These are phyloP conservation scores for Lepidochitona cinerea DNA, from an alignment of 2,888 invertebrate genomes.

Conservation along the genomic window DNA sequence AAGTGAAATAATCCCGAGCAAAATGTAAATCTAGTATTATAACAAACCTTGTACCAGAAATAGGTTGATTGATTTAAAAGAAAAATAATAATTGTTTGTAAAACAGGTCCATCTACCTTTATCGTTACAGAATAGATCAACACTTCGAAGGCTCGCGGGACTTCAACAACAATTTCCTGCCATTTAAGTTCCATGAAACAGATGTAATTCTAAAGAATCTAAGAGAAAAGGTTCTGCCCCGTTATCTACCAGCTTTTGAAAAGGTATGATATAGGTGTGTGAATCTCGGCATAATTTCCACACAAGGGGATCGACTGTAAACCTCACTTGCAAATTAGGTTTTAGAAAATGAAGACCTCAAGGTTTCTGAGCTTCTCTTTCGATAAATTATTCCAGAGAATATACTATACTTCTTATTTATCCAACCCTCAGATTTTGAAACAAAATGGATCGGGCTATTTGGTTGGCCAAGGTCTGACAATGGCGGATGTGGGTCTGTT, in stretches of 20 bases:
- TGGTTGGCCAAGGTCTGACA: conserved; percentile 20
- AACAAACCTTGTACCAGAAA: too few relatives aligned
- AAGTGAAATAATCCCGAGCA: too few relatives aligned
- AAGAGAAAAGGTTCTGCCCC: conserved; percentile 16
- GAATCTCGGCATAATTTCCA: neutral
- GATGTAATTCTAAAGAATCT: conserved; percentile 15
- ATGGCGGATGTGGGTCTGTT: conserved; percentile 31
- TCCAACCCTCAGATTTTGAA: conserved; percentile 22
- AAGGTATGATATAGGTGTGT: conserved; percentile 14
- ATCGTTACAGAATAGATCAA: conserved; percentile 26
- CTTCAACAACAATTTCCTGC: conserved; percentile 22
- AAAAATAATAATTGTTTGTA: too few relatives aligned
- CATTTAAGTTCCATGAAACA: conserved; percentile 15
- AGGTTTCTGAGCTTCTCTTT: too few relatives aligned
- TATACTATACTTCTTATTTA: too few relatives aligned
- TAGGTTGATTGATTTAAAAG: too few relatives aligned
- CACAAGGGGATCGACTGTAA: neutral
- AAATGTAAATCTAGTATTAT: too few relatives aligned
- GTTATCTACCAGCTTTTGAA: conserved; percentile 28
- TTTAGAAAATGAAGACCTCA: too few relatives aligned
- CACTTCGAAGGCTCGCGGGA: conserved; percentile 32
- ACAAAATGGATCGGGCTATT: conserved; percentile 21
- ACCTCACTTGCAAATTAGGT: too few relatives aligned
- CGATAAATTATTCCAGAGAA: neutral
- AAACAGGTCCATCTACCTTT: too few relatives aligned